Evolutionary conservation across 2,888 invertebrate species (phyloP).

Genomic region (Abrostola triplasia): DNA sequence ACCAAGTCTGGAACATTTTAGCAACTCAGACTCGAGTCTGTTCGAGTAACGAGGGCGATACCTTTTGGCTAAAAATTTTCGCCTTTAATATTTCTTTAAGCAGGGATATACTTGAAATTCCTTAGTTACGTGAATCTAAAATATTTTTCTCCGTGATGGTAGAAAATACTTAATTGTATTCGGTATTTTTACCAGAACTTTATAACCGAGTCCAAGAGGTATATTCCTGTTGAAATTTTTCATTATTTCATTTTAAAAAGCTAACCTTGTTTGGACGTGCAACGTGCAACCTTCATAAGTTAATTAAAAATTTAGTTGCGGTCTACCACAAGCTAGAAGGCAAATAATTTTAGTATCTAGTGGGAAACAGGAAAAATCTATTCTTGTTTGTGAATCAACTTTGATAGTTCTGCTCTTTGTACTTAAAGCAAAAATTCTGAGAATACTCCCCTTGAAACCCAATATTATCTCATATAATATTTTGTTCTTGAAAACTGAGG

Average conservation of each 20-base stretch:
- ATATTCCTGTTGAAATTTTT: neutral
- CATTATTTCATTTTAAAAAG: constrained; percentile 22
- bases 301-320: constrained; percentile 44
- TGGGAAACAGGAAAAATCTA: constrained; percentile 24
- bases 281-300: constrained; percentile 16
- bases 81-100: neutral
- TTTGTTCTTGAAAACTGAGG: too few species aligned
- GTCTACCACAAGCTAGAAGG: constrained; percentile 18
- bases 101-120: neutral
- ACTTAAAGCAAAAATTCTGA: too few species aligned
- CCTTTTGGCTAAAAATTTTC: neutral
- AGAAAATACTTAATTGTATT: too few species aligned
- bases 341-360: constrained; percentile 8
- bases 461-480: too few species aligned
- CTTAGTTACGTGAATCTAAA: neutral
- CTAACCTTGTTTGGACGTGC: constrained; percentile 7
- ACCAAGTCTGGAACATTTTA: constrained; percentile 2
- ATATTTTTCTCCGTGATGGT: neutral
- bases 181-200: neutral
- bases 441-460: too few species aligned
- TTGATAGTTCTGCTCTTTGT: too few species aligned
- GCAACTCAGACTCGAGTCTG: neutral
- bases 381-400: constrained; percentile 9
- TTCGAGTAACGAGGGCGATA: neutral
- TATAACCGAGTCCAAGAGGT: neutral